These are phyloP conservation scores for Orbicella faveolata DNA, from an alignment of 64 coral and sea anemone species.

Conservation along the genomic window DNA sequence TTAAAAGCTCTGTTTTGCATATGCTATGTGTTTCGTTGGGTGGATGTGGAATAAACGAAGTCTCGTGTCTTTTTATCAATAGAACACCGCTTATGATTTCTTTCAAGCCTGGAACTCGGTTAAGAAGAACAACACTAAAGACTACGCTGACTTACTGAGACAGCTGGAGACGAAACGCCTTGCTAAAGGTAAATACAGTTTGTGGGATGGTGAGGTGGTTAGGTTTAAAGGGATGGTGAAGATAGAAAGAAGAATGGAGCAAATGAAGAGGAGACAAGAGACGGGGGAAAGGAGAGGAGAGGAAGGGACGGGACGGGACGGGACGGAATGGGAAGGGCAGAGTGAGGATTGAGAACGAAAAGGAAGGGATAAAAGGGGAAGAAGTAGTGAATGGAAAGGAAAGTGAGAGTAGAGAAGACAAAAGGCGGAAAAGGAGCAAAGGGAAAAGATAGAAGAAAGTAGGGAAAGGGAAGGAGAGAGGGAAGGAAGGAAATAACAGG, in stretches of 20 bases:
- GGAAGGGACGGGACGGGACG: not conserved
- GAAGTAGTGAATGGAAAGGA: not conserved
- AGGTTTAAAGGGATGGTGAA: no score
- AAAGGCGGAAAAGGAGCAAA: not conserved
- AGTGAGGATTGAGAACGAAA: not conserved
- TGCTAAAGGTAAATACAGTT: conserved; percentile 66
- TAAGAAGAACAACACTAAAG: conserved; percentile 47
- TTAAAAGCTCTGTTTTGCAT: no score
- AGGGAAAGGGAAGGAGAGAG: not conserved
- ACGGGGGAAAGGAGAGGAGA: not conserved
- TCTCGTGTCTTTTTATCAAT: not conserved
- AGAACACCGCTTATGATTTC: conserved; percentile 88
- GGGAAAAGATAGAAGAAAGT: not conserved
- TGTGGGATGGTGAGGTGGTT: not conserved
- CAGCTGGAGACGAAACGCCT: conserved; percentile 65
- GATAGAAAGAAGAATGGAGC: no score
- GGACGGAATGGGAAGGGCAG: no score
- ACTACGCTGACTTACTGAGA: conserved; percentile 69
- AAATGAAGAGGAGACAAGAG: not conserved
- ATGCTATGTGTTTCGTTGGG: not conserved
- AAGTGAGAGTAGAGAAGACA: no score
- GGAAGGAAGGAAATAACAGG: not conserved
- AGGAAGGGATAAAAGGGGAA: no score
- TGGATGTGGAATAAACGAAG: not conserved
- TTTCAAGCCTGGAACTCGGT: conserved; percentile 87